These are phyloP conservation scores for Cyclura pinguis DNA, from an alignment of 2,797 vertebrate species.

Conservation along the genomic window DNA sequence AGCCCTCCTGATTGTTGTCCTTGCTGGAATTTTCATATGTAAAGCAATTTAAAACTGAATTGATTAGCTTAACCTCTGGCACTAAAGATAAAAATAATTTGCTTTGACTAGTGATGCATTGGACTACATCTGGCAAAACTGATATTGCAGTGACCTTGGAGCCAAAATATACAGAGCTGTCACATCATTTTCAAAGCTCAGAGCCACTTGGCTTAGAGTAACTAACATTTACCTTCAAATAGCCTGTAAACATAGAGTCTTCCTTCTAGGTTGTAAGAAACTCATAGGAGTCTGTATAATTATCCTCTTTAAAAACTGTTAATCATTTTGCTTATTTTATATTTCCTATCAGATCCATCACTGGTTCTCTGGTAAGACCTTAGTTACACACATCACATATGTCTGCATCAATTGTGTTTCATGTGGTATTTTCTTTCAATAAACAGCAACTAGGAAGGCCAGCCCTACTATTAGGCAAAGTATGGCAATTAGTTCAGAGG, in stretches of 20 bases:
- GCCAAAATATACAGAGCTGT: not conserved
- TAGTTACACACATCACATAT: not conserved
- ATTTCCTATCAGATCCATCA: not conserved
- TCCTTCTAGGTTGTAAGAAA: slow-evolving; percentile 36
- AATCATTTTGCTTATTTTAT: not conserved
- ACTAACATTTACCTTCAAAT: slow-evolving; percentile 32
- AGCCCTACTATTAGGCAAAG: not conserved
- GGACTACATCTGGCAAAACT: slow-evolving; percentile 63
- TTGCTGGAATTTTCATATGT: slow-evolving; percentile 43
- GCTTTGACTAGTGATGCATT: slow-evolving; percentile 41
- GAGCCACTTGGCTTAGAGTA: slow-evolving; percentile 45
- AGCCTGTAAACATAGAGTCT: slow-evolving; percentile 38
- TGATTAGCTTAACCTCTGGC: slow-evolving; percentile 53
- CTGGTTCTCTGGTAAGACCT: not conserved
- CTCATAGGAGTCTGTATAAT: slow-evolving; percentile 1
- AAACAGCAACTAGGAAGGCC: not conserved
- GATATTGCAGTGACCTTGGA: slow-evolving; percentile 59
- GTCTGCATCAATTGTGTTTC: not conserved
- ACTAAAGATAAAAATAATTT: slow-evolving; percentile 63
- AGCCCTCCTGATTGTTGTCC: slow-evolving; percentile 18
- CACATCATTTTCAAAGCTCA: slow-evolving; percentile 45
- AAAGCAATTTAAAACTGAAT: slow-evolving; percentile 56
- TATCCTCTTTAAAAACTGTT: not conserved
- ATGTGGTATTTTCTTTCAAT: too few relatives aligned
- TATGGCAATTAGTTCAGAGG: not conserved